Base-by-base conservation (phyloP, 2,113 vertebrate genomes). In the Narcine bancroftii region DNA sequence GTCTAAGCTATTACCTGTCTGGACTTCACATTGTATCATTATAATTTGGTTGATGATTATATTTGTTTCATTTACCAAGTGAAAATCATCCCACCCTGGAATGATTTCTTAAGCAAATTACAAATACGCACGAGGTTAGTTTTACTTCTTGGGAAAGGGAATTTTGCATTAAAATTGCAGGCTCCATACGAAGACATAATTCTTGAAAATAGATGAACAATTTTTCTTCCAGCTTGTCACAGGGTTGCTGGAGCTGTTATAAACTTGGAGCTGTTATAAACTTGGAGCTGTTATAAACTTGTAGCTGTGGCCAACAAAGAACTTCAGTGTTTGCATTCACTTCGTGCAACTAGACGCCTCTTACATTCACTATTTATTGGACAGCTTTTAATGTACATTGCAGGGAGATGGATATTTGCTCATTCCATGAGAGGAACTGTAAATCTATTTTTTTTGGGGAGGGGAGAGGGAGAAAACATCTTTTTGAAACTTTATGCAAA, bases 101-200 rank as follows among this genome's bases (percentile, higher is more conserved):
- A 69, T 24, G 63, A 29, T 39, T 36, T 87, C 15, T 36, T 33
- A 36, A 87, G n/a, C 83, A 36, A 87, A 19, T 63, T 19, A 63
- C 83, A 13, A 75, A 53, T 63, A 4, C 39, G 45, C 26, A 21
- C 24, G 63, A 71, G 45, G 0, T n/a, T 60, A 13, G 53, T 21
- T 91, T 47, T 69, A 91, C 65, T 42, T 69, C 89, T 33, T 19
- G 81, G 53, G 53, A 87, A 60, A 87, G 81, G n/a, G 33, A 66
- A 69, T 69, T 42, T 91, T 69, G 42, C 89, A 91, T 91, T 71
- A 69, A 66, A 91, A 69, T 91, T 69, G 6, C 42, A 69, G 89
- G 89, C 89, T 71, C 63, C 11, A 29, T 47, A 69, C 6, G 13
- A 65, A 65, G 60, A 13, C 65, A 39, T 69, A 91, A 91, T 69